These are phyloP conservation scores for Phengaris arion DNA, from an alignment of 2,888 invertebrate species.

Conservation along the genomic window DNA sequence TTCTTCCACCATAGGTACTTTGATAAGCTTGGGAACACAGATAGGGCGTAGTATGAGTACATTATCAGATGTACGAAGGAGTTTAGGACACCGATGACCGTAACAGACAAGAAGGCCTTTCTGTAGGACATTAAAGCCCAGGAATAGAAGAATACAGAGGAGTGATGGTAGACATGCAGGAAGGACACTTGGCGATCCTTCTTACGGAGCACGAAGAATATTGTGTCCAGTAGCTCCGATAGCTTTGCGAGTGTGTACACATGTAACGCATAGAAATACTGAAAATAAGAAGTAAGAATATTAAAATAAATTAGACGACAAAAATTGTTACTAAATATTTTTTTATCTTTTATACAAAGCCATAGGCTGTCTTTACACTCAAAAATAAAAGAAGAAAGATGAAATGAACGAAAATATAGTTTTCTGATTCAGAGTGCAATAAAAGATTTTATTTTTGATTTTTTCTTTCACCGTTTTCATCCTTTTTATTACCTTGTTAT, in stretches of 20 bases:
- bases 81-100: conserved; percentile 84
- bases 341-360: no score
- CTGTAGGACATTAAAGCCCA: conserved; percentile 86
- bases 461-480: no score
- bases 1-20: conserved; percentile 91
- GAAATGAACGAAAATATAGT: no score
- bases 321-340: no score
- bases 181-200: conserved; percentile 19
- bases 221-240: conserved; percentile 1
- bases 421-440: no score
- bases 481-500: no score
- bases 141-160: conserved; percentile 83
- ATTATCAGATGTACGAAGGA: conserved; percentile 87
- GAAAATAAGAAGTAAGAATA: background rate
- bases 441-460: no score
- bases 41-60: conserved; percentile 87
- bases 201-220: conserved; percentile 23
- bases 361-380: no score
- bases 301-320: no score
- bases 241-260: conserved; percentile 2
- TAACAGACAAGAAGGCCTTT: conserved; percentile 81
- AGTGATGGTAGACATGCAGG: conserved; percentile 92
- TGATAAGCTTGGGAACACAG: conserved; percentile 83
- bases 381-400: no score
- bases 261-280: conserved; percentile 18